Base-by-base conservation (phyloP, 2,888 invertebrate genomes). In the Eledona agricola region DNA sequence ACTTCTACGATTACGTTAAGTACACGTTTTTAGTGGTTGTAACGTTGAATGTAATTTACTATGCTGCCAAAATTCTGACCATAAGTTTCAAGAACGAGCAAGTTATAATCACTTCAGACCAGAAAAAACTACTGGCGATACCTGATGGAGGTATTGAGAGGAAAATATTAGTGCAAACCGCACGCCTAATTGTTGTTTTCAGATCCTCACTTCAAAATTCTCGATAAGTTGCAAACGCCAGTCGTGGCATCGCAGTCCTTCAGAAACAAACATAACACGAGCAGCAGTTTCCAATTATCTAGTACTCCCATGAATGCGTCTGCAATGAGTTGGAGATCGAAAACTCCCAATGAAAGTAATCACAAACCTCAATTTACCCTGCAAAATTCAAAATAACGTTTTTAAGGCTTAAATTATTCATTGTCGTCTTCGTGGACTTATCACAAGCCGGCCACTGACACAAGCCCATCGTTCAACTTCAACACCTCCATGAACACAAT, bases 61-160 rank as follows among this genome's bases (percentile, higher is more conserved):
- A 85, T 63, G 72, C 83, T 28, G 59, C 77, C 72, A 59, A 83
- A 81, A 62, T 63, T 78, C 1, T 75, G 74, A 61, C 77, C 77
- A 53, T 70, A 74, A 6, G 69, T 78, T 4, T 75, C 56, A 31
- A 58, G 72, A 34, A 57, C 12, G 72, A 75, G 29, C 80, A 81
- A 2, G 75, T 84, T 6, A 57, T 69, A 1, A 74, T 83, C 1
- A 82, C 78, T 6, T 69, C 75, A 4, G 72, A 75, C 28, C 84
- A 85, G 58, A 79, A 80, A 59, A 73, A 75, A 59, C 71, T 85
- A 7, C 69, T 85, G 6, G 80, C 80, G 51, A 76, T 83, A 35
- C 76, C 77, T 22, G 79, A 80, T 50, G 56, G 65, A 51, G 77
- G 77, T 77, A 64, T 20, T 34, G 12, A 31, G 38, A 15, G 6